Evolutionary conservation across 2,888 invertebrate species (phyloP), one percentile per base, ranked within the genome.

Genomic region (Dolomedes plantarius): DNA sequence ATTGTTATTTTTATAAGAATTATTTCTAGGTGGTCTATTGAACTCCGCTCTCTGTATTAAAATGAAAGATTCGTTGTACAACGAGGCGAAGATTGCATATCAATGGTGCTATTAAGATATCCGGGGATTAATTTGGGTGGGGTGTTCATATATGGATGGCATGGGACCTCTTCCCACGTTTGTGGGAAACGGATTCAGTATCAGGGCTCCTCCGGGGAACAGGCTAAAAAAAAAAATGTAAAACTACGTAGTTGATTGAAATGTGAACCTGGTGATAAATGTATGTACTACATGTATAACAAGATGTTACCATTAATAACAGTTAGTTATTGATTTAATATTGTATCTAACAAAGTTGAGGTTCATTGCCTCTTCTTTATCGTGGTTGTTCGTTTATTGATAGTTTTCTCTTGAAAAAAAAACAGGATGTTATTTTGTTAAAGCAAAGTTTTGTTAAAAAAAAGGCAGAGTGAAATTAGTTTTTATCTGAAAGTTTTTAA

Each of bases 71-170:
- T 46, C 16, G 16, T 46, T 2, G 46, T 46, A 46, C 46, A 46
- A 5, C n/a, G 46, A 46, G 16, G 13, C n/a, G 16, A 46, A 16
- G 46, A 46, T 36, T 36, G 36, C 36, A 36, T 36, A 36, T 36
- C 36, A 36, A 36, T 36, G 5, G n/a, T 46, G 46, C 19, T 56
- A 56, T 56, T 23, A 56, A 56, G 56, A 56, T 56, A 56, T 56
- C 11, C 56, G 23, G 56, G 23, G 56, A 56, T 56, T 56, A 56
- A 23, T 23, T 56, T 56, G 56, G 56, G 56, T 56, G 56, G 56
- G 56, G 56, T 56, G 5, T 23, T 56, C 16, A 16, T 56, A 5
- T n/a, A n/a, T n/a, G n/a, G n/a, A n/a, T 23, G 16, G 56, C n/a
- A 5, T 16, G 46, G 16, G 16, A 9, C 46, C 1, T 46, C 46